Evolutionary conservation across 2,113 vertebrate genomes (phyloP).

Genomic region (Chaenocephalus aceratus): DNA sequence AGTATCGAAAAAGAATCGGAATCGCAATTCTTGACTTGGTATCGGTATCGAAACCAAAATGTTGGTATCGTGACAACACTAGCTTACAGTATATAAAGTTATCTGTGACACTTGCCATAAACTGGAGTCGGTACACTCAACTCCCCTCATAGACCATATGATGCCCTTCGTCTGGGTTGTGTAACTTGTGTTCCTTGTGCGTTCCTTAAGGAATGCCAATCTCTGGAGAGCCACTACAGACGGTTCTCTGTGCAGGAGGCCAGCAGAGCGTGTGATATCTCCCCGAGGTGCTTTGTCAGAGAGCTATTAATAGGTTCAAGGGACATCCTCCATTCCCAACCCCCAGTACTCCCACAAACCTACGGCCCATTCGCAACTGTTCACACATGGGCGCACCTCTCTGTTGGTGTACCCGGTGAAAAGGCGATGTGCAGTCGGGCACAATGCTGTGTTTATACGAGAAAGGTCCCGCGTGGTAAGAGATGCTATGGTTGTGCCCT

Average conservation of each 20-base stretch:
- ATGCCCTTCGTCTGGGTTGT: slow-evolving; percentile 52
- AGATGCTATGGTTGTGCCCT: slow-evolving; percentile 6
- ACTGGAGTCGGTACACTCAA: slow-evolving; percentile 15
- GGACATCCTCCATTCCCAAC: slow-evolving; percentile 67
- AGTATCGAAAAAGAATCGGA: no score
- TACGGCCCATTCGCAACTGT: slow-evolving; percentile 39
- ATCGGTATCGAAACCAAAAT: no score
- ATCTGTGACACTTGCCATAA: slow-evolving; percentile 18
- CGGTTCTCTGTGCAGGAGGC: slow-evolving; percentile 61
- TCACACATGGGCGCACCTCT: slow-evolving; percentile 57
- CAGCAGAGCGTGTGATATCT: slow-evolving; percentile 78
- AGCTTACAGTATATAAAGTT: neutral
- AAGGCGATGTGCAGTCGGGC: slow-evolving; percentile 56
- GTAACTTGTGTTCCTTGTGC: slow-evolving; percentile 30
- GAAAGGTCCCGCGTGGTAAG: slow-evolving; percentile 16
- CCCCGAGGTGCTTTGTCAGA: slow-evolving; percentile 70
- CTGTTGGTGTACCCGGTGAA: slow-evolving; percentile 40
- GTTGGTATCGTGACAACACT: no score
- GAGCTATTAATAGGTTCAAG: slow-evolving; percentile 81
- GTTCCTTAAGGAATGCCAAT: slow-evolving; percentile 59
- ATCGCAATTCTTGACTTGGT: no score
- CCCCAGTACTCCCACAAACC: slow-evolving; percentile 49
- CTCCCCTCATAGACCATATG: slow-evolving; percentile 33
- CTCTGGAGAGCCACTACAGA: slow-evolving; percentile 68
- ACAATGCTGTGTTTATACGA: slow-evolving; percentile 54